Base-by-base conservation (phyloP, 2,113 vertebrate species). In the Eclectus roratus region DNA sequence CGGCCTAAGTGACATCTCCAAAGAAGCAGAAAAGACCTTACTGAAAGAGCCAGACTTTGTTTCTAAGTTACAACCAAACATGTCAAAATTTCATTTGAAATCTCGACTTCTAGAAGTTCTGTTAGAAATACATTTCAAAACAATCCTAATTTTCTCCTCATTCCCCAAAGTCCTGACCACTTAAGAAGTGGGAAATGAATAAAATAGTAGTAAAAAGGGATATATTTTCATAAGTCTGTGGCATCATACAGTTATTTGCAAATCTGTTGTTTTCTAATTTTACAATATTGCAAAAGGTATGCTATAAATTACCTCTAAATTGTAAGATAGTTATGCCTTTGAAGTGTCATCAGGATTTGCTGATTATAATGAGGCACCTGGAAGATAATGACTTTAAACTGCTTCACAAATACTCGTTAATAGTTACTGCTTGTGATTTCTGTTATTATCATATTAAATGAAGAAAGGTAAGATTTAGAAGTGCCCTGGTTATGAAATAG, bases 311-410 rank as follows among this genome's bases (percentile, higher is more conserved):
- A 31, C 35, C 27, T 69, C 17, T 47, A 78, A 87, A 84, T 81
- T 69, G 60, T 60, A 50, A 65, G 44, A 87, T 61, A 69, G 35
- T 8, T 73, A 33, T 61, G 60, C 19, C 44, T 92, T 56, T 92
- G 91, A 93, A 89, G 78, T 65, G 93, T 95, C 88, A 85, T 92
- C 91, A 93, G 44, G 46, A 87, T 91, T 84, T 77, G 46, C 44
- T 60, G 85, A 55, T 65, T 83, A 63, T 91, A 83, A 89, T 69
- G 85, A 89, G 78, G 47, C 56, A 77, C 44, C 65, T 77, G 81
- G 9, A 84, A 66, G 85, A 87, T 92, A 95, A 93, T 93, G 82
- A 81, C 88, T 78, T 89, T 52, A 87, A 95, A 13, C 85, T 73
- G 58, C 49, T 74, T 89, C 91, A 55, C 64, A 91, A 93, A 80